phyloP scores from a whole-genome alignment of 2,888 invertebrate genomes.

The Stomorhina lunata region DNA sequence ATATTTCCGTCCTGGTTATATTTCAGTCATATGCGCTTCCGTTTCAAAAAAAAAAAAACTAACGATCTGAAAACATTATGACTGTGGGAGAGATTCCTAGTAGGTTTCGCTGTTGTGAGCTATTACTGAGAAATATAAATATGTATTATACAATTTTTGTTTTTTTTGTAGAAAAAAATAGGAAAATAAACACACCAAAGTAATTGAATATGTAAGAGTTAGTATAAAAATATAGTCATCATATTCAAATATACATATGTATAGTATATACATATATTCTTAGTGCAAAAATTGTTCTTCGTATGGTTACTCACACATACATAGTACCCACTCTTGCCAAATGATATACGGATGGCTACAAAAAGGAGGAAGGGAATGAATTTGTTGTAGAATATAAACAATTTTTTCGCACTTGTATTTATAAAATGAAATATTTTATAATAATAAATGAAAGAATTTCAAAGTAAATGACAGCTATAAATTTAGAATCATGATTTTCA shows the following conservation, averaged over 20 bases:
- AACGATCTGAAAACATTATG: conserved; percentile 42
- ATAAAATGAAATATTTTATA: too few species aligned
- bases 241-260: too few species aligned
- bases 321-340: too few species aligned
- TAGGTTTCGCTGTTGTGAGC: neutral
- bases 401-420: too few species aligned
- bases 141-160: neutral
- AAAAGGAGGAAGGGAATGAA: too few species aligned
- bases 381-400: too few species aligned
- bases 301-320: too few species aligned
- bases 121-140: neutral
- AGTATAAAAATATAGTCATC: neutral
- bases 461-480: too few species aligned
- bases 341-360: too few species aligned
- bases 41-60: conserved; percentile 14
- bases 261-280: neutral
- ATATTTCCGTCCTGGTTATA: conserved; percentile 26
- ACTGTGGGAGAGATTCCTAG: conserved; percentile 22
- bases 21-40: conserved; percentile 31
- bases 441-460: too few species aligned
- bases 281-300: too few species aligned
- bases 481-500: too few species aligned
- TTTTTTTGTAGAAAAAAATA: neutral
- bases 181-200: neutral
- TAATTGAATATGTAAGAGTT: conserved; percentile 22